phyloP scores from a whole-genome alignment of 2,797 vertebrate genomes.

The Dermochelys coriacea region DNA sequence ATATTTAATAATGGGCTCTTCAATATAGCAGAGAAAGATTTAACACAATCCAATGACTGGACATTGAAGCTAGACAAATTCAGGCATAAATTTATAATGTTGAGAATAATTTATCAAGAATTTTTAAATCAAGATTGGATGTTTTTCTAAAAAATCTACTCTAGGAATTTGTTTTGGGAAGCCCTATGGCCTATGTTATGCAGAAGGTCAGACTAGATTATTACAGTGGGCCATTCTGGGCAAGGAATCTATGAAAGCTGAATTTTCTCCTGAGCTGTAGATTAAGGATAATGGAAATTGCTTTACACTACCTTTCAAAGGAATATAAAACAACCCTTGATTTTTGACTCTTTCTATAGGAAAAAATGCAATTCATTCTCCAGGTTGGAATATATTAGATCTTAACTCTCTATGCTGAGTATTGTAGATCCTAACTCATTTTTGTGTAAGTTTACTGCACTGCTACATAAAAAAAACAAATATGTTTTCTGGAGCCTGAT shows the following conservation, averaged over 20 bases:
- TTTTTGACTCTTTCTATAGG: constrained; percentile 52
- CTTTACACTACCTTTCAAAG: background rate
- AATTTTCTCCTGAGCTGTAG: background rate
- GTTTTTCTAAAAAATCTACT: background rate
- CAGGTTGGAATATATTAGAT: background rate
- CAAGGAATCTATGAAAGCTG: background rate
- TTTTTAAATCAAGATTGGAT: background rate
- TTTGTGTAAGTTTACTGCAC: fast-evolving
- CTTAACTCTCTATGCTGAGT: background rate
- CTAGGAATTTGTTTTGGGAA: background rate
- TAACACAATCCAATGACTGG: background rate
- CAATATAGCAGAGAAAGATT: background rate
- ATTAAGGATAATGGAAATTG: background rate
- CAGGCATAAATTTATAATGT: background rate
- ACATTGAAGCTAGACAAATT: background rate
- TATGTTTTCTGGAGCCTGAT: background rate
- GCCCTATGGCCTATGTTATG: background rate
- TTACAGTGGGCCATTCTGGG: background rate
- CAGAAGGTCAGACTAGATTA: background rate
- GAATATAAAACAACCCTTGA: constrained; percentile 53
- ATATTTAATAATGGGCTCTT: background rate
- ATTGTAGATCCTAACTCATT: background rate
- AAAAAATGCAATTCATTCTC: constrained; percentile 34
- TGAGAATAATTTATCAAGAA: background rate
- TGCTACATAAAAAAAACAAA: background rate